phyloP scores from a whole-genome alignment of 2,888 invertebrate genomes.

The Glyphotaelius pellucidus region DNA sequence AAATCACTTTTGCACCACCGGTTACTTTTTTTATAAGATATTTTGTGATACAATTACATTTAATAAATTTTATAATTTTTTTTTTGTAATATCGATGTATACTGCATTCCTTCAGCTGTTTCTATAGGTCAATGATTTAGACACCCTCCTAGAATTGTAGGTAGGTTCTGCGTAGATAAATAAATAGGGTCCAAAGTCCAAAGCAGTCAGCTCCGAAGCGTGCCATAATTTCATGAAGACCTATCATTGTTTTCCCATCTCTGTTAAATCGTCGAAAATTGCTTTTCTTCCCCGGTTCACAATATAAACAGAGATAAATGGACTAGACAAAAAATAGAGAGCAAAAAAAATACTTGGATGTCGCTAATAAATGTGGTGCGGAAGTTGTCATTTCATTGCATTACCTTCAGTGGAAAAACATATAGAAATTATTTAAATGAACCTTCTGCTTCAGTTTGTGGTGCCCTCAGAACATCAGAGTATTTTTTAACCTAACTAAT shows the following conservation, averaged over 20 bases:
- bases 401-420: too few relatives aligned
- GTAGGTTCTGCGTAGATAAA: background rate
- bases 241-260: constrained; percentile 8
- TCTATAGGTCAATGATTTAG: background rate
- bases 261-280: constrained; percentile 63
- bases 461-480: too few relatives aligned
- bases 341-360: background rate
- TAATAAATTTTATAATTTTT: background rate
- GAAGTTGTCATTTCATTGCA: too few relatives aligned
- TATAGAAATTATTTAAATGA: too few relatives aligned
- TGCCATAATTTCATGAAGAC: background rate
- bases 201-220: background rate
- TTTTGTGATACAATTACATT: background rate
- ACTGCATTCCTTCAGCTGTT: background rate
- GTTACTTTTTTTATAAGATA: too few relatives aligned
- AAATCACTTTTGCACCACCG: too few relatives aligned
- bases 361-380: background rate
- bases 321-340: constrained; percentile 55
- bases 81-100: background rate
- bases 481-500: too few relatives aligned
- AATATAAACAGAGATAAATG: constrained; percentile 65
- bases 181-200: background rate
- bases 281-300: constrained; percentile 59
- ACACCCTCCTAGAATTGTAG: background rate
- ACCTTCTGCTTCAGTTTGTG: too few relatives aligned